Base-by-base conservation (phyloP, 2,888 invertebrate genomes). In the Bellardia pandia region DNA sequence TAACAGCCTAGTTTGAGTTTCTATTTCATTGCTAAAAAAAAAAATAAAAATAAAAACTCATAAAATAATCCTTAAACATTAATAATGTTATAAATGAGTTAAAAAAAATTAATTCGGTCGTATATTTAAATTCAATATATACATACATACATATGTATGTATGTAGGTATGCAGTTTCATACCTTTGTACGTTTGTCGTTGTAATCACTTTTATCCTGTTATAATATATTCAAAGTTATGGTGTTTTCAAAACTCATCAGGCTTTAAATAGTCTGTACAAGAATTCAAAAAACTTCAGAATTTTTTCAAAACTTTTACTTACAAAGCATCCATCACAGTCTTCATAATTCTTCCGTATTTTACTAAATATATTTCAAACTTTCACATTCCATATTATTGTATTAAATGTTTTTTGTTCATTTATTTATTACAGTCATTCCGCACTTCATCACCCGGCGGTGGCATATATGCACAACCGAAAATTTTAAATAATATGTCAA, bases 381-480 rank as follows among this genome's bases (percentile, higher is more conserved):
- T 62, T 30, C 11, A 48, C 62, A 51, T n/a, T 23, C 37, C 33
- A 62, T 37, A 23, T 11, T 30, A 40, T 58, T 6, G 16, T 11
- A 58, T n/a, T 14, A 16, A 11, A 37, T 13, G 14, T 37, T 16
- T 42, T 89, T 74, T 83, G 56, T 88, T 40, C 86, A 75, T 88
- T 89, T 89, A 62, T n/a, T 86, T 60, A 85, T 84, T 89, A 62
- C 90, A 93, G 94, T 92, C 93, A 89, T 93, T 92, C 89, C 92
- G 93, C 91, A 93, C 94, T 75, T 91, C 92, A 89, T 93, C 93
- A 85, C 93, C 93, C 84, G 45, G 93, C 86, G 56, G 93, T 53
- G 93, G 93, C 88, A 93, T 94, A 79, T 94, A 94, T 90, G 94
- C 94, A 72, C 94, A 94, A 89, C 94, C 94, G 42, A 94, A 94